phyloP scores from a whole-genome alignment of 1,140 invertebrate genomes.

The Diprion similis region DNA sequence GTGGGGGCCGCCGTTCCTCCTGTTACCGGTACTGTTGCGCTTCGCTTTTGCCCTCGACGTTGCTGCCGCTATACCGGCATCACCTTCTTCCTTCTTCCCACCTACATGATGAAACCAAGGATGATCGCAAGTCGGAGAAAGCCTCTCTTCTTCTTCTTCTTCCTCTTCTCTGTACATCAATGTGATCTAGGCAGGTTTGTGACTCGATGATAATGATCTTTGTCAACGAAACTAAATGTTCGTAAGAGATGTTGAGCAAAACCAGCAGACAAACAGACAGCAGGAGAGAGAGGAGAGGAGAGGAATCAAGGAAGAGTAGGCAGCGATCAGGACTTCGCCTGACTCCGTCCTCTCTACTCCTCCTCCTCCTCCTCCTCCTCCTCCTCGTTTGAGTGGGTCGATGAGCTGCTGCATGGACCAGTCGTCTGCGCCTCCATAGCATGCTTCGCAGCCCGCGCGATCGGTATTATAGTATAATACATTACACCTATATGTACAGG shows the following conservation, averaged over 20 bases:
- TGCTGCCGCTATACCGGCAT: constrained; percentile 43
- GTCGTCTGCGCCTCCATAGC: no score
- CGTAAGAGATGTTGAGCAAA: no score
- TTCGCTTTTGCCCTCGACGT: constrained; percentile 41
- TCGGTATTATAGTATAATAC: no score
- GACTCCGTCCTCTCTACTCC: not conserved
- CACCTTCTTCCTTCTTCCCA: constrained; percentile 22
- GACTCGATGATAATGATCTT: no score
- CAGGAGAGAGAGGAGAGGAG: not conserved
- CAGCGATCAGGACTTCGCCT: not conserved
- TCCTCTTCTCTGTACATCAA: not conserved
- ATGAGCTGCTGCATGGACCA: no score
- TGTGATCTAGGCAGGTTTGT: no score
- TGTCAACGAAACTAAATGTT: no score
- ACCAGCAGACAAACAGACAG: not conserved
- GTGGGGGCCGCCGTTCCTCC: not conserved
- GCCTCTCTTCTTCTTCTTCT: not conserved
- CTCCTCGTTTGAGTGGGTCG: not conserved
- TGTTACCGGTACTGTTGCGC: constrained; percentile 31
- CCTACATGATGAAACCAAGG: constrained; percentile 26
- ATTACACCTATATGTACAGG: no score
- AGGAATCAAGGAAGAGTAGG: not conserved
- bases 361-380: not conserved
- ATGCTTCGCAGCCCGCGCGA: no score
- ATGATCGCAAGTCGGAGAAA: not conserved